Base-by-base conservation (phyloP, 2,113 vertebrate genomes). In the Bos javanicus region DNA sequence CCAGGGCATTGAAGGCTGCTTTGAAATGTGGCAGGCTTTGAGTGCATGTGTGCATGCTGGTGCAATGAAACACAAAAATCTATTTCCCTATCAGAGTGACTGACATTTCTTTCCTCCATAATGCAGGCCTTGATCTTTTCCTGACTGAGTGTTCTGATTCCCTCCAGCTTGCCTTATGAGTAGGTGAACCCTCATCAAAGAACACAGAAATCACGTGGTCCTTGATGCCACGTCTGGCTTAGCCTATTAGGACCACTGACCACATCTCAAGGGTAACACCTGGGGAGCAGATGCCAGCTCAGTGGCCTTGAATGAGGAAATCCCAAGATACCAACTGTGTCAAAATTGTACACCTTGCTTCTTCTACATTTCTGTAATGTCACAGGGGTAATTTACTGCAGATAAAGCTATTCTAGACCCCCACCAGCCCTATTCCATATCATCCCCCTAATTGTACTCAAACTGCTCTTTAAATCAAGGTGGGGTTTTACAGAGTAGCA, bases 1-100 rank as follows among this genome's bases (percentile, higher is more conserved):
- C 94, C 36, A 74, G 81, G 94, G 86, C 96, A 90, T 5, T 71
- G 95, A 83, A 91, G 87, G 30, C 82, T 50, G 46, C 95, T 93
- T 93, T 93, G 96, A 97, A 95, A 95, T 15, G 0, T 59, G 64
- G 90, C 92, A 88, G 89, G 87, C 87, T 93, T 86, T 90, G 85
- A 83, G 94, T 14, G n/a, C 46, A 19, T 64, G 2, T 26, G 57
- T 67, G 90, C 28, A 3, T 71, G 74, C 89, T 76, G 67, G 56
- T 87, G 95, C 91, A 76, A 46, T 54, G 93, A 89, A 92, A 97
- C 97, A 95, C 59, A 1, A 88, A 95, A 94, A 92, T 96, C 93
- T 56, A 54, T 43, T 94, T 97, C 94, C 86, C 93, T 83, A 76
- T 67, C 90, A 89, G 94, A 97, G 82, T 74, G 60, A 92, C 97